These are phyloP conservation scores for Trichogramma evanescens DNA, from an alignment of 2,888 invertebrate species.

Conservation along the genomic window DNA sequence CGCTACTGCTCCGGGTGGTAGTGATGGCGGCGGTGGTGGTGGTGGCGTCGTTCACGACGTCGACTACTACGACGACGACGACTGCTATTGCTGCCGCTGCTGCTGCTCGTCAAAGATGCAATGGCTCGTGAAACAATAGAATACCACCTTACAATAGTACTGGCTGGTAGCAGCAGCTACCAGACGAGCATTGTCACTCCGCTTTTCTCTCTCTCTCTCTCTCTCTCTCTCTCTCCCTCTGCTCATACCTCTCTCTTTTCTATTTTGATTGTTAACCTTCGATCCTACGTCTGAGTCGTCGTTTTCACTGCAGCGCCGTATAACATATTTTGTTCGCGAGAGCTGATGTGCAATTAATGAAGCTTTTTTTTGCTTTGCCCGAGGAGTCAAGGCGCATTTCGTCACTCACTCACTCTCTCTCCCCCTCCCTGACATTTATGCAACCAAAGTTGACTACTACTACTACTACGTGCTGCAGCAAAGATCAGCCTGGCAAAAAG, in stretches of 20 bases:
- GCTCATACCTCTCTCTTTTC: too few relatives aligned
- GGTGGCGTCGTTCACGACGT: conserved; percentile 7
- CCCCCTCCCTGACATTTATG: too few relatives aligned
- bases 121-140: conserved; percentile 38
- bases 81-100: conserved; percentile 9
- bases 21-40: background rate
- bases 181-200: conserved; percentile 32
- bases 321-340: background rate
- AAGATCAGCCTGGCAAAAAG: too few relatives aligned
- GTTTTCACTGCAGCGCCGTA: background rate
- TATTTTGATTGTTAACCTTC: too few relatives aligned
- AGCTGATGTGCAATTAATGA: background rate
- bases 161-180: conserved; percentile 34
- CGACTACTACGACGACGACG: conserved; percentile 11
- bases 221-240: too few relatives aligned
- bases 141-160: conserved; percentile 32
- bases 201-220: background rate
- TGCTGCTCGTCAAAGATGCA: conserved; percentile 29
- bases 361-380: too few relatives aligned
- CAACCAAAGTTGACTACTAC: too few relatives aligned
- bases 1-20: background rate
- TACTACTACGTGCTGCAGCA: too few relatives aligned
- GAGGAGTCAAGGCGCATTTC: too few relatives aligned
- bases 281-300: too few relatives aligned
- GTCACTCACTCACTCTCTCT: too few relatives aligned